Percentiles rank a stretch among this genome's conserved stretches.
These are phyloP conservation scores for Corythaeola cristata DNA, from an alignment of 2,113 vertebrate species.

Conservation along the genomic window DNA sequence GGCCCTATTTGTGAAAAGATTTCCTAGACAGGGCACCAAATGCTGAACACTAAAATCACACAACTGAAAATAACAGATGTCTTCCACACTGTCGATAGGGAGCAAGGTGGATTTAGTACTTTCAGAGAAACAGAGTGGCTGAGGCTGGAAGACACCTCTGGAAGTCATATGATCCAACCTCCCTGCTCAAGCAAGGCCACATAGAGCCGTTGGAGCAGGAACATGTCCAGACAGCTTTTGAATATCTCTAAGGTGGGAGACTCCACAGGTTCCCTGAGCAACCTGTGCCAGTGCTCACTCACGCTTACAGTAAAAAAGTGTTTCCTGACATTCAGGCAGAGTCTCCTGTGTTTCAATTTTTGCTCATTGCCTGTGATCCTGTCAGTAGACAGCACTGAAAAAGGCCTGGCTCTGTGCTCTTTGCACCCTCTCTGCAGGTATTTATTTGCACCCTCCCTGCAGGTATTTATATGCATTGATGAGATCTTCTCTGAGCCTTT, in stretches of 20 bases:
- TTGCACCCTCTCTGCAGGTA: neutral
- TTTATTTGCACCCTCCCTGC: neutral
- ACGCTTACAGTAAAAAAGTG: neutral
- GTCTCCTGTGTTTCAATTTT: neutral
- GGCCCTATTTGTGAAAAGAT: neutral
- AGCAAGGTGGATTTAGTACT: neutral
- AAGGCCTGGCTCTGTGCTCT: accelerated
- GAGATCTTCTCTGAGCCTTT: neutral
- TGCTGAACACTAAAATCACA: neutral
- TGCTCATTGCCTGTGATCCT: neutral
- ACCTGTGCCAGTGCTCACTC: neutral
- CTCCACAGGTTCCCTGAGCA: neutral
- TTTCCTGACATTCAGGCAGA: neutral
- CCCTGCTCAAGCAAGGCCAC: neutral
- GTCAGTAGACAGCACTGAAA: neutral
- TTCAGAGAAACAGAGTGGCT: neutral
- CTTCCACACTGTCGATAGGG: neutral
- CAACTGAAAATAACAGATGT: neutral
- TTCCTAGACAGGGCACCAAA: neutral
- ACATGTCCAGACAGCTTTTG: accelerated
- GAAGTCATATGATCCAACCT: neutral
- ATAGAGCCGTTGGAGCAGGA: neutral
- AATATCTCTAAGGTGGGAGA: neutral
- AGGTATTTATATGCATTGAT: neutral
- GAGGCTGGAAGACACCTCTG: neutral